Evolutionary conservation across 2,113 vertebrate genomes (phyloP), one percentile per base, ranked within the genome.

Genomic region (Eretmochelys imbricata): DNA sequence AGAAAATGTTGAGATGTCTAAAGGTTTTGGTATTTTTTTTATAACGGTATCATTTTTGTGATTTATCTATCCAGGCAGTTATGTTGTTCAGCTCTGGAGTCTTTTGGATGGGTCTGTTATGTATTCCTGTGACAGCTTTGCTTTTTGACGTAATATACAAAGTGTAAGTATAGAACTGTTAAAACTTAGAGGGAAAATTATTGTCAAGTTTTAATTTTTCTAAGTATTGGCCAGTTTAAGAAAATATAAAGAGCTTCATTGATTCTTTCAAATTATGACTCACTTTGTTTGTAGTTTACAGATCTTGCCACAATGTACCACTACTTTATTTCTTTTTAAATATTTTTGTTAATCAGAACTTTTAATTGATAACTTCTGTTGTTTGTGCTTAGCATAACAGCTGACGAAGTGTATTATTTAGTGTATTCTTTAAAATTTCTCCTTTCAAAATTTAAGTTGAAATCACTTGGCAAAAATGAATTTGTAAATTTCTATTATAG

Each of bases 61-160:
- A 11, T 51, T 84, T 93, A 35, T 62, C 69, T 69, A 2, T 95
- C 72, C 97, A 99, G 99, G 99, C 99, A 54, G 98, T 98, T 90
- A 99, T 99, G 99, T 98, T 99, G 98, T 99, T 99, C 98, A 98
- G 98, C 75, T 99, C 99, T 1, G 99, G 99, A 55, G 98, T 99
- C 91, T 99, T 99, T 96, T 99, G 99, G 99, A 99, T 97, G 97
- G 99, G 99, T 80, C 98, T 99, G 89, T 89, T 99, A 19, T 99
- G 99, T 95, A 99, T 99, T 97, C 99, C 99, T 1, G 91, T 99
- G 98, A 99, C 99, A 38, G 99, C 99, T 11, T 97, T 99, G 95
- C 98, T 99, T 65, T 99, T 99, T 95, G 99, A 99, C 89, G 98
- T 99, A 89, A 98, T 98, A 25, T 99, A 98, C 98, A 99, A 99